A percentile compares a stretch with the other conserved stretches of the same genome.
phyloP scores from a whole-genome alignment of 2,888 invertebrate species.

The Lasioglossum leucozonium region DNA sequence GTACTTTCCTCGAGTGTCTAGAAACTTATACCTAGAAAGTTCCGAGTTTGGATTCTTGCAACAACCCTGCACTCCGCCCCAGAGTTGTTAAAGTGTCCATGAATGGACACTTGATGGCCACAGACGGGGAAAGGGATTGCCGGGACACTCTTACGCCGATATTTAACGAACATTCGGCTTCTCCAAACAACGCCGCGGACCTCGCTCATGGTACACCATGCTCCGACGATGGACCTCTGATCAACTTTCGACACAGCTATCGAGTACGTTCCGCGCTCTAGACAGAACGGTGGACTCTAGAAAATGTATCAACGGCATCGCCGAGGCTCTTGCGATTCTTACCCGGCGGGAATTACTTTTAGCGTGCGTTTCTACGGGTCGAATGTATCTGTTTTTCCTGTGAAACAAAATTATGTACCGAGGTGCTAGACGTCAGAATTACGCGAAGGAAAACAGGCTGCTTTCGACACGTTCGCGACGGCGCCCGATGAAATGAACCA shows the following conservation, averaged over 20 bases:
- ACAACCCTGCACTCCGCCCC: not conserved
- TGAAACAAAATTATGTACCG: too few species aligned
- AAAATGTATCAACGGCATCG: not conserved
- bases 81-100: not conserved
- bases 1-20: constrained; percentile 27
- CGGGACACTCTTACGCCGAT: not conserved
- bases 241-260: not conserved
- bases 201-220: not conserved
- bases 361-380: not conserved
- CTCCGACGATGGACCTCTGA: not conserved
- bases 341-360: not conserved
- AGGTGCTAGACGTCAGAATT: too few species aligned
- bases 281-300: not conserved
- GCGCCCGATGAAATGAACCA: too few species aligned
- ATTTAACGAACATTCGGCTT: not conserved
- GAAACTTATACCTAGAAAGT: constrained; percentile 15
- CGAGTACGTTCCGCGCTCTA: not conserved
- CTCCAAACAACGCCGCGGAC: not conserved
- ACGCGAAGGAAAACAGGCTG: too few species aligned
- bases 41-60: constrained; percentile 14
- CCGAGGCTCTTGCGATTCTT: not conserved
- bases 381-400: too few species aligned
- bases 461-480: too few species aligned
- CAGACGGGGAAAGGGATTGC: not conserved
- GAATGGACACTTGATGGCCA: constrained; percentile 12